Evolutionary conservation across 1,140 invertebrate species (phyloP), one percentile per base, ranked within the genome.

Genomic region (Danaus plexippus): DNA sequence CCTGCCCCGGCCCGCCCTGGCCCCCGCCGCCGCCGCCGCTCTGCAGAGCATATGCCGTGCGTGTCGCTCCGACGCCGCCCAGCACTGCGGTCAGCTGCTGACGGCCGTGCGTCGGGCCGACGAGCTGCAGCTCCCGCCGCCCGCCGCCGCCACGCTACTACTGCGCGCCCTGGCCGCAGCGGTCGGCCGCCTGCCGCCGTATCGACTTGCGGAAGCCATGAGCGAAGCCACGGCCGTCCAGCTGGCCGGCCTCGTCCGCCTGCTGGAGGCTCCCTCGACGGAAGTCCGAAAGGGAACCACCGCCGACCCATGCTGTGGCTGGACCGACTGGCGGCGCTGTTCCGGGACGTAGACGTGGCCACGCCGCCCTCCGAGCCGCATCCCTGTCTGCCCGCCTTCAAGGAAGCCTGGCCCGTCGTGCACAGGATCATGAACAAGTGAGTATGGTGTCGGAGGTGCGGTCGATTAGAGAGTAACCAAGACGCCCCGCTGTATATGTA

Each of bases 241-340:
- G 80, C 84, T 94, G n/a, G 89, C 87, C 51, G 92, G 92, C 6
- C 75, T 96, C 15, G 86, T 88, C 61, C 70, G 90, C 61, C 74
- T 94, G 57, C 78, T 92, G 47, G 85, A 91, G 63, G 80, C 1
- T 32, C 87, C 41, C 80, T 77, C 61, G 54, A 32, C 54, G 47
- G 69, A 64, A 52, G 59, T 68, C 42, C 61, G 43, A 47, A 63
- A 66, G 56, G 53, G 85, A 81, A 65, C 84, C 40, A 66, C 91
- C 66, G 89, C 84, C 43, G 96, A 98, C 96, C 97, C n/a, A 92
- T 92, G 13, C 87, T 96, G 57, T 99, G 96, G 96, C 87, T 99
- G 44, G 97, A 99, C 88, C 89, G 97, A 69, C 88, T 99, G 56
- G 92, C 97, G 12, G 93, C 95, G 46, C 91, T 99, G 61, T 97